Evolutionary conservation across 2,888 invertebrate genomes (phyloP), one percentile per base, ranked within the genome.

Genomic region (Rhabditophanes sp.): DNA sequence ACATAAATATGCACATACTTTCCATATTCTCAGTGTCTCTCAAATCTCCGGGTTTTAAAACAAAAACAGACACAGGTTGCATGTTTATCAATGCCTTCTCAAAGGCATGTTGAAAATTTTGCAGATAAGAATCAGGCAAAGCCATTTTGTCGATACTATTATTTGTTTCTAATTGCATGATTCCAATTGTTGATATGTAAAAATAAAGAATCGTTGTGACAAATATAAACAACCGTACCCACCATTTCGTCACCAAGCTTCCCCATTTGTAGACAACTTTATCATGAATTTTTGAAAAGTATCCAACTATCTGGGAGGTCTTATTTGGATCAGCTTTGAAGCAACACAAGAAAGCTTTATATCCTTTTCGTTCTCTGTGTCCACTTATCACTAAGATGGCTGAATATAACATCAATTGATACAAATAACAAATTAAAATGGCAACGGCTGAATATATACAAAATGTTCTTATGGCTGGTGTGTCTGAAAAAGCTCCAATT

Each of bases 81-180:
- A 47, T 47, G 37, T 35, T 43, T 9, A 39, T 36, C 18, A 46
- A 19, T 3, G 47, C 36, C 3, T 33, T 34, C 26, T 47, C 47
- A 29, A 35, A 47, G 12, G 39, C 30, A n/a, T 36, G 26, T 33
- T 55, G 55, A 32, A 53, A 53, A 22, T 50, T 46, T 19, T 47
- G 52, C 2, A 56, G 40, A 21, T 59, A 56, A 6, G 58, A 59
- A 30, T 56, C 46, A 3, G 57, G 58, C 18, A 56, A 44, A 2
- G 58, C 54, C 58, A 59, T 56, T 39, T 56, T 56, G 36, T 56
- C 58, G 14, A 56, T 44, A 3, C 50, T 42, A 20, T 59, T 56
- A 26, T 57, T 42, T 7, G 55, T 46, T n/a, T 48, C 38, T 15
- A 56, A 33, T 9, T 39, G 36, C n/a, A 33, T 27, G 21, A 59